Evolutionary conservation across 2,888 invertebrate genomes (phyloP).

Genomic region (Mesochorus sp.): DNA sequence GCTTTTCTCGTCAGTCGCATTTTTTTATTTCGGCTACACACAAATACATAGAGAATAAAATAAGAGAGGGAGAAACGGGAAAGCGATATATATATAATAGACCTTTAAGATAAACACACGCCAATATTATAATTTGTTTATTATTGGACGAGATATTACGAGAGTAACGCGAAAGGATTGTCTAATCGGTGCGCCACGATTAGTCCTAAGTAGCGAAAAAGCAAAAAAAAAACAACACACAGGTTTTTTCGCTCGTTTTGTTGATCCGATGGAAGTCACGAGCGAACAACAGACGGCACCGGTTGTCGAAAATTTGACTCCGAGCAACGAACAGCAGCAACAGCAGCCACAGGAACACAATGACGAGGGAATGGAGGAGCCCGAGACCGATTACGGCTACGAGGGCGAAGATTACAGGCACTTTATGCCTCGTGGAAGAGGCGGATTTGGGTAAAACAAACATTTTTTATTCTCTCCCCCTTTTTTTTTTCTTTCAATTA

Average conservation of each 20-base stretch:
- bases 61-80: conserved; percentile 20
- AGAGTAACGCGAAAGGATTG: too few species aligned
- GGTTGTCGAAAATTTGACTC: conserved; percentile 47
- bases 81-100: conserved; percentile 24
- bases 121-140: neutral
- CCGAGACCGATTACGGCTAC: conserved; percentile 78
- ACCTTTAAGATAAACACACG: conserved; percentile 39
- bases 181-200: too few species aligned
- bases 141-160: neutral
- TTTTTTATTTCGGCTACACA: conserved; percentile 5
- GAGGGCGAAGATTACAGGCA: conserved; percentile 82
- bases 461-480: conserved; percentile 10
- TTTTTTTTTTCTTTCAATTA: neutral
- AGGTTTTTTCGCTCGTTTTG: conserved; percentile 19
- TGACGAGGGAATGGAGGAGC: conserved; percentile 78
- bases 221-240: conserved; percentile 10
- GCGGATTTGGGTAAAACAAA: conserved; percentile 82
- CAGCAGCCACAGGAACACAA: conserved; percentile 73
- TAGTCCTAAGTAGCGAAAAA: neutral
- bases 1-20: conserved; percentile 14
- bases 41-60: too few species aligned
- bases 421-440: conserved; percentile 82
- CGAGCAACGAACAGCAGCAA: conserved; percentile 33
- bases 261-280: conserved; percentile 55
- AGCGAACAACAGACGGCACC: conserved; percentile 68